Evolutionary conservation across 2,113 vertebrate species (phyloP), one percentile per base, ranked within the genome.

Genomic region (Lepisosteus oculatus): DNA sequence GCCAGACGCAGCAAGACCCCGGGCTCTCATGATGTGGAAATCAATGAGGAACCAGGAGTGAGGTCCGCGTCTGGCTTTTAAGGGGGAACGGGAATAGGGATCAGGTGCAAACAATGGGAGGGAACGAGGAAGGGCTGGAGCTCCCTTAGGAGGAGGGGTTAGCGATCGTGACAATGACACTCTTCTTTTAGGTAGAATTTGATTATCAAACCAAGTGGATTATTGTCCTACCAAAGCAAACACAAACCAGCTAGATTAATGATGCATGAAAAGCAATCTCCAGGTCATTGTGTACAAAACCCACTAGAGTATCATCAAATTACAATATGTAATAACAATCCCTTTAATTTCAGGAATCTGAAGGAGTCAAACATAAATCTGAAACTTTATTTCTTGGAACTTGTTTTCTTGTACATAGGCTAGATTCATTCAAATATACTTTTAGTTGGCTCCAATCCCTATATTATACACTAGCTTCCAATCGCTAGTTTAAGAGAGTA

Each of bases 241-340:
- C 47, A 82, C 83, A 80, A 87, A 29, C 56, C 76, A 84, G 70
- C 86, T 76, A 80, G 87, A 90, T 90, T 88, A 91, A 91, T 85
- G 87, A 84, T 83, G 87, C 84, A 76, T 85, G 78, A 90, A 89
- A 88, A 90, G 86, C 86, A 91, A 90, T 90, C 83, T 85, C 76
- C 65, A 63, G 51, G 14, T 57, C 81, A 79, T 80, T 72, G 76
- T 61, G 80, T 82, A 75, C 81, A 77, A 68, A 78, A 77, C 78
- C 80, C 86, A 85, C 80, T 80, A 86, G 79, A 85, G 80, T 80
- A 81, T 77, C 68, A 79, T 77, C 71, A 78, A 81, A 76, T 76
- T 64, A n/a, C 68, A 47, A 69, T 81, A 81, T 80, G 79, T 82
- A 84, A 89, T 87, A 88, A 89, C 86, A 81, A 88, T 77, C 79